Evolutionary conservation across 2,113 vertebrate genomes (phyloP).

Genomic region (Halichoerus grypus): DNA sequence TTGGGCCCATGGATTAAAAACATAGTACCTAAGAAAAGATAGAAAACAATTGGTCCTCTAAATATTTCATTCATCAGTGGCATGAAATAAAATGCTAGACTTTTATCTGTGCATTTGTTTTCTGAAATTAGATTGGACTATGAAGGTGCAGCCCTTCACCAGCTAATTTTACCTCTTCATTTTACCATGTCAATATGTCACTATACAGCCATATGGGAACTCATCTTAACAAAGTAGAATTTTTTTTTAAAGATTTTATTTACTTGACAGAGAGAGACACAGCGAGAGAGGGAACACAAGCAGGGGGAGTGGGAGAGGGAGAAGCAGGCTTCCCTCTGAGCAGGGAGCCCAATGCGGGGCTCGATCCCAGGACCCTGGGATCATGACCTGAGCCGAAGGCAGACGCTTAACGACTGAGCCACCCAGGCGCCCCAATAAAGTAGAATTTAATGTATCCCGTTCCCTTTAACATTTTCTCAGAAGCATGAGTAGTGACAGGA

Average conservation of each 20-base stretch:
- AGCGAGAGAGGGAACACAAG: too few relatives aligned
- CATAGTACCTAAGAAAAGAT: background rate
- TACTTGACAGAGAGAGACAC: too few relatives aligned
- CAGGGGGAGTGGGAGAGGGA: too few relatives aligned
- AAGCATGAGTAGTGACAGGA: background rate
- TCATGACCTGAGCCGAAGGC: too few relatives aligned
- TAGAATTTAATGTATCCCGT: background rate
- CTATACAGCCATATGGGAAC: background rate
- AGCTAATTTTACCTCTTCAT: background rate
- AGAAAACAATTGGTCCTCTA: background rate
- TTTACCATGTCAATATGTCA: background rate
- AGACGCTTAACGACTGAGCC: too few relatives aligned
- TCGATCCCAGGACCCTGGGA: too few relatives aligned
- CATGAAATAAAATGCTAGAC: background rate
- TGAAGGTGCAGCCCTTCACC: background rate
- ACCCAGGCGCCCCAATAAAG: background rate
- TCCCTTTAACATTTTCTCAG: background rate
- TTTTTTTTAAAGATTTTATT: background rate
- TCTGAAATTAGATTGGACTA: background rate
- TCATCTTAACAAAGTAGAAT: background rate
- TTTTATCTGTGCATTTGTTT: background rate
- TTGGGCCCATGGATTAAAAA: background rate
- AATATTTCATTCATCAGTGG: background rate
- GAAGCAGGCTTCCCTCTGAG: too few relatives aligned
- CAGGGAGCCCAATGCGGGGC: too few relatives aligned